A percentile compares a stretch with the other conserved stretches of the same genome.
Conservation (phyloP, 2,797 vertebrate species). For the Monodelphis domestica region DNA sequence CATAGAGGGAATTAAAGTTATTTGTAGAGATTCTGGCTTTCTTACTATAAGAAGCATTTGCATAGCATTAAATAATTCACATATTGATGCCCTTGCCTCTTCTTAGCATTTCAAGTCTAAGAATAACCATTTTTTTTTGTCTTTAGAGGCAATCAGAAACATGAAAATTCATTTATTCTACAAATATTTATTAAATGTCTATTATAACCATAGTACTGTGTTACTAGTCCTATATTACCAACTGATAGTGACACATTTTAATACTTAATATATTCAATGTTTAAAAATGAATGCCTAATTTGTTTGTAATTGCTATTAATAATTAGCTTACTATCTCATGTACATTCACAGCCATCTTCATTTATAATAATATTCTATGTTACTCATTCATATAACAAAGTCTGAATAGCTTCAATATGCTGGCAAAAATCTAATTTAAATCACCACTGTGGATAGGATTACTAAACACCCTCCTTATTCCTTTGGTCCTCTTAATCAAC, state of each 20-base stretch:
- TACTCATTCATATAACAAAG: background rate
- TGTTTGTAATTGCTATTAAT: constrained; percentile 56
- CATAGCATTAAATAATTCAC: constrained; percentile 34
- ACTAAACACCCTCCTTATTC: background rate
- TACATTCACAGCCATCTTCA: constrained; percentile 54
- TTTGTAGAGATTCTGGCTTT: background rate
- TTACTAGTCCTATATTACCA: constrained; percentile 25
- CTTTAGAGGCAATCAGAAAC: constrained; percentile 31
- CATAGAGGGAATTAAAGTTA: background rate
- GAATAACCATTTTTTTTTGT: constrained; percentile 4
- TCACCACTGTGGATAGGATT: constrained; percentile 24
- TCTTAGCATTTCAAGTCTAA: constrained; percentile 31
- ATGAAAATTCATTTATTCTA: background rate
- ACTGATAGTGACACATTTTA: constrained; percentile 46
- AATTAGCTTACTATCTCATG: constrained; percentile 39
- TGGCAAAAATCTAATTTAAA: constrained; percentile 53
- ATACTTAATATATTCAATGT: constrained; percentile 66
- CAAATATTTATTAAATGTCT: constrained; percentile 48
- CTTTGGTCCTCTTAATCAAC: constrained; percentile 17
- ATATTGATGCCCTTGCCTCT: background rate
- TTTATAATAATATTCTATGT: constrained; percentile 39
- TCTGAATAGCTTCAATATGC: background rate
- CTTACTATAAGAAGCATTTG: constrained; percentile 4
- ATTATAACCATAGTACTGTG: background rate
- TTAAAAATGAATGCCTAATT: constrained; percentile 58